Percentiles rank a stretch among this genome's conserved stretches.
phyloP scores from a whole-genome alignment of 2,797 vertebrate species.

The Heterohyrax brucei region DNA sequence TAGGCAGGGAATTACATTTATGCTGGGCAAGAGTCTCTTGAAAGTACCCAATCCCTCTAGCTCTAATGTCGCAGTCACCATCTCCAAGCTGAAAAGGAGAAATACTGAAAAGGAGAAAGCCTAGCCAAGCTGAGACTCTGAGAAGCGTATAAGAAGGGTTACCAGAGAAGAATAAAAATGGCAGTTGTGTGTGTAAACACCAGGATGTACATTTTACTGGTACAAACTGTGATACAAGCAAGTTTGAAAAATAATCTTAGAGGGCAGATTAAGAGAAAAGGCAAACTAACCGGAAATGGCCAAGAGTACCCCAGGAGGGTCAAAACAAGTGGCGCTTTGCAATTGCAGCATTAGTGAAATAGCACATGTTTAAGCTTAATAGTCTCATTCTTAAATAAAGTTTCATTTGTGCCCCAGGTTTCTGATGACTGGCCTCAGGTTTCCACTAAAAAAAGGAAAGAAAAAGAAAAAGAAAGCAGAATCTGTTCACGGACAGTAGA shows the following conservation, averaged over 20 bases:
- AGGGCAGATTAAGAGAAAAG: conserved; percentile 35
- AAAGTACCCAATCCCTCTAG: neutral
- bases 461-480: conserved; percentile 85
- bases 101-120: neutral
- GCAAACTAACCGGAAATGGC: neutral
- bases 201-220: neutral
- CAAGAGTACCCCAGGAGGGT: neutral
- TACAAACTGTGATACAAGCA: conserved; percentile 2
- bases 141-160: neutral
- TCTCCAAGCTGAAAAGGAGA: conserved; percentile 4
- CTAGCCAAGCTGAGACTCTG: neutral
- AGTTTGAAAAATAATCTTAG: conserved; percentile 24
- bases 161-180: neutral
- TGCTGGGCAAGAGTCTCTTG: neutral
- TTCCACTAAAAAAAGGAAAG: conserved; percentile 83
- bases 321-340: conserved; percentile 1
- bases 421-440: conserved; percentile 85
- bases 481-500: conserved; percentile 77
- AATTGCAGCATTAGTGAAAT: conserved; percentile 26
- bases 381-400: conserved; percentile 75
- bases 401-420: conserved; percentile 83
- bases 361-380: conserved; percentile 50
- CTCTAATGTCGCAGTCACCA: conserved; percentile 63
- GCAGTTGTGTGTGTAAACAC: neutral
- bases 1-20: conserved; percentile 14